These are phyloP conservation scores for Pilophorus perplexus DNA, from an alignment of 2,888 invertebrate genomes.

Conservation along the genomic window DNA sequence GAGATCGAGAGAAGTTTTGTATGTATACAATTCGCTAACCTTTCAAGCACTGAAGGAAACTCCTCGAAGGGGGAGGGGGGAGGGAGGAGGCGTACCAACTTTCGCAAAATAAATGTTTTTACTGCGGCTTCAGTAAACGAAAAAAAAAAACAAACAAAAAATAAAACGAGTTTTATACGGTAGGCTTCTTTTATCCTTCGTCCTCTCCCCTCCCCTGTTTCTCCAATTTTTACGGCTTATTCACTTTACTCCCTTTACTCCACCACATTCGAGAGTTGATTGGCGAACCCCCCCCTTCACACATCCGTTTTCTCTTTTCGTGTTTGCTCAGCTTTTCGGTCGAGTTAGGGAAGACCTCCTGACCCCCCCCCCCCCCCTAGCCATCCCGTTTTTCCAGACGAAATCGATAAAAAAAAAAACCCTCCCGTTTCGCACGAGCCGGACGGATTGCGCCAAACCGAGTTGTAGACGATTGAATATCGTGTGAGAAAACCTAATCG, in stretches of 20 bases:
- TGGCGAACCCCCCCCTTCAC: too few relatives aligned
- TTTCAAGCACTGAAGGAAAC: background rate
- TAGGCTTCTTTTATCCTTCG: background rate
- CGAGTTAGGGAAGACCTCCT: background rate
- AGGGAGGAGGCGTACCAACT: background rate
- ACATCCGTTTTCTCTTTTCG: background rate
- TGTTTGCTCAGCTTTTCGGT: slow-evolving; percentile 1
- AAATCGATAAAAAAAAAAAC: too few relatives aligned
- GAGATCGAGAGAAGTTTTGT: background rate
- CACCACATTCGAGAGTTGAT: too few relatives aligned
- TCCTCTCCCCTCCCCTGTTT: background rate
- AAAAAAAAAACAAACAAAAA: slow-evolving; percentile 12
- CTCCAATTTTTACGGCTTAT: background rate
- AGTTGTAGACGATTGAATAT: too few relatives aligned
- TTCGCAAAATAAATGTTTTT: slow-evolving; percentile 22
- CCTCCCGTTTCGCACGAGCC: too few relatives aligned
- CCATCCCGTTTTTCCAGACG: too few relatives aligned
- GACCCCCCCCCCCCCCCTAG: too few relatives aligned
- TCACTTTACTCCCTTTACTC: too few relatives aligned
- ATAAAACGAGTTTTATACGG: background rate
- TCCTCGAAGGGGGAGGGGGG: background rate
- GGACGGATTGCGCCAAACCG: too few relatives aligned
- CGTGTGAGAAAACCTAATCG: too few relatives aligned
- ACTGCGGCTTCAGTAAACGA: background rate
- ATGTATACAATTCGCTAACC: background rate